phyloP scores from a whole-genome alignment of 2,888 invertebrate genomes.

The Drosophila trichaetosa region DNA sequence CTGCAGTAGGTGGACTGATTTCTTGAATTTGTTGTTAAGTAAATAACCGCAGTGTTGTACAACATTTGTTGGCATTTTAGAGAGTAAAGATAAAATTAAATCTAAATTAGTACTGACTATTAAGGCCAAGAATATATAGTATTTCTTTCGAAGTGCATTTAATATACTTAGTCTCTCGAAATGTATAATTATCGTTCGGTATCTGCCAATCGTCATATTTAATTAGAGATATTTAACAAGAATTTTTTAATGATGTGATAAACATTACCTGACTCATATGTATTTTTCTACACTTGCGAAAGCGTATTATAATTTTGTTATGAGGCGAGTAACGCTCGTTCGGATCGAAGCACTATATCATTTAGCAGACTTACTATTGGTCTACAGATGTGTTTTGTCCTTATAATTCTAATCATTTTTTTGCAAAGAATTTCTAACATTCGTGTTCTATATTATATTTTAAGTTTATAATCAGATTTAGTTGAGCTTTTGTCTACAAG shows the following conservation, averaged over 20 bases:
- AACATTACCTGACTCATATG: constrained; percentile 5
- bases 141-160: neutral
- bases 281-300: neutral
- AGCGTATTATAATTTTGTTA: neutral
- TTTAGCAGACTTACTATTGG: neutral
- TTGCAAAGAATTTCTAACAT: neutral
- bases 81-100: neutral
- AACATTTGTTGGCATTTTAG: neutral
- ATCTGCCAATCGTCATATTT: neutral
- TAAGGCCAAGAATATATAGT: neutral
- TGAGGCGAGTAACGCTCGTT: neutral
- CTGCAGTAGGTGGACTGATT: constrained; percentile 29
- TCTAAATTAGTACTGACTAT: neutral
- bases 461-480: neutral
- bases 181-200: neutral
- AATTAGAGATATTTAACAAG: constrained; percentile 3
- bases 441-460: neutral
- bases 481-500: neutral
- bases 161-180: neutral
- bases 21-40: too few relatives aligned
- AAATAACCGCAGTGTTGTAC: constrained; percentile 16
- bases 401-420: neutral
- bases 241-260: neutral
- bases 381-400: neutral
- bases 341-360: neutral